Conservation (phyloP, 2,888 invertebrate genomes). For the Pachycephus smyrnensis region DNA sequence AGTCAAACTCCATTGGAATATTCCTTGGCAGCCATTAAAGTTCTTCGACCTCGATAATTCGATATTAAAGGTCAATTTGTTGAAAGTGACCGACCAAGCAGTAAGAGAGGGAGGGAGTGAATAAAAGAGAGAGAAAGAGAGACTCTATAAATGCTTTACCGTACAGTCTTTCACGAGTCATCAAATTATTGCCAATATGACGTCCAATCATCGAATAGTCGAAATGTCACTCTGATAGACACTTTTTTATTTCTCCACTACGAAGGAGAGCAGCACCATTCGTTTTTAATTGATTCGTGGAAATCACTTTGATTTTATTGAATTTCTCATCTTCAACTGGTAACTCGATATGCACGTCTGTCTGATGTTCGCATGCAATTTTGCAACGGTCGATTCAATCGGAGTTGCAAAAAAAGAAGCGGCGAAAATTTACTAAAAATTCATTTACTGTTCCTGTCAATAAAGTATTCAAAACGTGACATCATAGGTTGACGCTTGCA, state of each 20-base stretch:
- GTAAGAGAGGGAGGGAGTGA: constrained; percentile 10
- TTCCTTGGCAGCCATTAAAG: background rate
- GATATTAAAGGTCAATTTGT: background rate
- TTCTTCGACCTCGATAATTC: background rate
- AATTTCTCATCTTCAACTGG: background rate
- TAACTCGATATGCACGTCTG: background rate
- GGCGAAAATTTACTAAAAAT: background rate
- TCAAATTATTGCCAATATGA: background rate
- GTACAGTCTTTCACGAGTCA: background rate
- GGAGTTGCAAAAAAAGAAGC: background rate
- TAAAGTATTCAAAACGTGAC: background rate
- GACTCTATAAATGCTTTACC: constrained; percentile 5
- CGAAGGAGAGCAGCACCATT: background rate
- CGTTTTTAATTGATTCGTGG: background rate
- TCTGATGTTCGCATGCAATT: background rate
- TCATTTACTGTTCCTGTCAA: background rate
- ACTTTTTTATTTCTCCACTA: background rate
- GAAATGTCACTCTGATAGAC: background rate
- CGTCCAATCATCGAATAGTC: background rate
- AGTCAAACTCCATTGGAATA: background rate
- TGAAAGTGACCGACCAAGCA: background rate
- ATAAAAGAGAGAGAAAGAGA: constrained; percentile 2
- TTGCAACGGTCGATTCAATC: background rate
- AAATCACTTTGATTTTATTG: background rate
- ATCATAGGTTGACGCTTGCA: background rate